Conservation (phyloP, 2,113 vertebrate genomes). For the Origma solitaria region DNA sequence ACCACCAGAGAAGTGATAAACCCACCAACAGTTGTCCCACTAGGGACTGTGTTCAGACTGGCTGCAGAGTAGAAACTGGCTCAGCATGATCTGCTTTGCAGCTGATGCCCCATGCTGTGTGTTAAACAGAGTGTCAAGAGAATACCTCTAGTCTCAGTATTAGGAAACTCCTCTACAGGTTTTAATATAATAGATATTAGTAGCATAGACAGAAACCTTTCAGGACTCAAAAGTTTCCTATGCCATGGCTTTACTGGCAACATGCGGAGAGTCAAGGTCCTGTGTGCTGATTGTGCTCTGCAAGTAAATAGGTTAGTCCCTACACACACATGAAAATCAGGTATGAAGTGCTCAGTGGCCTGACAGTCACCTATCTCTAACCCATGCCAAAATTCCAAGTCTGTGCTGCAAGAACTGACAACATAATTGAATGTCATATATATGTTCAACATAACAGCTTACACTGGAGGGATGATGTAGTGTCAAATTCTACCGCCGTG, state of each 20-base stretch:
- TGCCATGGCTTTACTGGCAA: not conserved
- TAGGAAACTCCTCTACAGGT: not conserved
- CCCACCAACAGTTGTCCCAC: fast-evolving
- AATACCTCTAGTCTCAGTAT: not conserved
- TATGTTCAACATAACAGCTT: not conserved
- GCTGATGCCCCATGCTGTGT: not conserved
- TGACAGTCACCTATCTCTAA: not conserved
- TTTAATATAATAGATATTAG: not conserved
- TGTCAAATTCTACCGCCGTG: not conserved
- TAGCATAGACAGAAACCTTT: not conserved
- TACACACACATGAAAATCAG: not conserved
- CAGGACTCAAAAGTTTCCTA: not conserved
- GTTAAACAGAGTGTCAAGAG: not conserved
- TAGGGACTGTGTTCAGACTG: not conserved
- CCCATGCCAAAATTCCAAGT: not conserved
- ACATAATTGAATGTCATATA: not conserved
- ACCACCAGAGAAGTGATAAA: not conserved
- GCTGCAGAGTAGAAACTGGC: not conserved
- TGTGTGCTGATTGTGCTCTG: not conserved
- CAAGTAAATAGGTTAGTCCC: not conserved
- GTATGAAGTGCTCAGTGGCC: not conserved
- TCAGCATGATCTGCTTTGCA: not conserved
- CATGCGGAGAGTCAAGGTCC: not conserved
- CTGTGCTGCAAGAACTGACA: not conserved
- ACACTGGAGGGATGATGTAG: not conserved